Percentiles rank a stretch among this genome's conserved stretches.
These are phyloP conservation scores for Galago senegalensis DNA, from an alignment of 2,797 vertebrate species.

Conservation along the genomic window DNA sequence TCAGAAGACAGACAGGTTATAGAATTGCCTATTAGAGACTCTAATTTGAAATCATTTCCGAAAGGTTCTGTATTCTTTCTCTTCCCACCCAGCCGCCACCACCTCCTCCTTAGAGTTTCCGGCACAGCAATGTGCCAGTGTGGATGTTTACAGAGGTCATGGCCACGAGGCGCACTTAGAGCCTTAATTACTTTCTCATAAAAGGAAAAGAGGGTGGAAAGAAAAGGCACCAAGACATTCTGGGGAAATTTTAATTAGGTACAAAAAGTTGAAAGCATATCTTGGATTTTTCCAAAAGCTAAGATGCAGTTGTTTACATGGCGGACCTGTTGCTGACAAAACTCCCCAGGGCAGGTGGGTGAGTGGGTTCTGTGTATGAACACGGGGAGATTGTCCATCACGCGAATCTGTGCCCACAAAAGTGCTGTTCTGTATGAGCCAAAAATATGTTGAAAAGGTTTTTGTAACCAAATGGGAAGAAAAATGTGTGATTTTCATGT, in stretches of 20 bases:
- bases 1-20: constrained; percentile 57
- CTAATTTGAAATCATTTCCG: constrained; percentile 64
- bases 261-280: constrained; percentile 47
- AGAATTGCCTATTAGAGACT: constrained; percentile 58
- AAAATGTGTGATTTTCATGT: constrained; percentile 77
- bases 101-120: constrained; percentile 48
- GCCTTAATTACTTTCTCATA: constrained; percentile 41
- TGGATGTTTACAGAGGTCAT: constrained; percentile 21
- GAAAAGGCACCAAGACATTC: neutral
- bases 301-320: neutral
- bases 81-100: neutral
- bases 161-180: neutral
- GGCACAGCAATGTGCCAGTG: neutral
- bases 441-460: neutral
- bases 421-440: accelerated
- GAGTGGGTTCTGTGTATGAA: accelerated
- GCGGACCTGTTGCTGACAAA: neutral
- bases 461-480: constrained; percentile 59
- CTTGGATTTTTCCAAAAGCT: neutral
- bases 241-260: constrained; percentile 47
- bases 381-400: accelerated
- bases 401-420: accelerated
- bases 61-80: constrained; percentile 40
- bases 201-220: neutral
- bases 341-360: neutral